Base-by-base conservation (phyloP, 1,140 invertebrate species). In the Polypedilum vanderplanki region DNA sequence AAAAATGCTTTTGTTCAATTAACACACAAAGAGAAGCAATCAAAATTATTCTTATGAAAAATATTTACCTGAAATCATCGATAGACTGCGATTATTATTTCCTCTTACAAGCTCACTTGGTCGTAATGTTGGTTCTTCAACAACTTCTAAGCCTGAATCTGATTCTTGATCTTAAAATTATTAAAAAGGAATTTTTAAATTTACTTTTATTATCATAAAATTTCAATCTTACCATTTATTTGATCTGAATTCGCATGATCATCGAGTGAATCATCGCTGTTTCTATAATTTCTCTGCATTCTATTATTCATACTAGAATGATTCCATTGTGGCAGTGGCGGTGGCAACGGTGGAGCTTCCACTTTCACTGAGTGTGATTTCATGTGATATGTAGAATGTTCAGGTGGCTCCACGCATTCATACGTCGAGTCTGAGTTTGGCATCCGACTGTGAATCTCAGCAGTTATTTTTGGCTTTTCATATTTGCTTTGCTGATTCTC, bases 111-210 rank as follows among this genome's bases (percentile, higher is more conserved):
- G 79, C 75, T 88, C 88, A 2, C 87, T 88, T 18, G 87, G 88
- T 73, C 84, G 84, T 7, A 88, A 77, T 5, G 86, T 87, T 0
- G 87, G 87, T 80, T 89, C 87, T 76, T 89, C 87, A 1, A 87
- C 77, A 41, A 89, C 85, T 75, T 85, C 86, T 20, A 86, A 81
- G 3, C 81, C 81, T 0, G 81, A 78, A 80, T 83, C 82, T 4
- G 81, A 83, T 73, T 83, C 81, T 0, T 57, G 46, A 57, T 57
- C 46, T 57, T 12, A 12, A 57, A n/a, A n/a, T n/a, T n/a, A n/a
- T n/a, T 12, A 57, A 57, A 57, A 57, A 12, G 2, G 2, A 46
- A 46, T 46, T 33, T 33, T 3, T 46, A 46, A 46, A 12, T 46
- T 57, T 57, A 8, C 1, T 57, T 3, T 33, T 33, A 1, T 79